Percentiles rank a stretch among this genome's conserved stretches.
Conservation (phyloP, 2,113 vertebrate genomes). For the Nibea albiflora region DNA sequence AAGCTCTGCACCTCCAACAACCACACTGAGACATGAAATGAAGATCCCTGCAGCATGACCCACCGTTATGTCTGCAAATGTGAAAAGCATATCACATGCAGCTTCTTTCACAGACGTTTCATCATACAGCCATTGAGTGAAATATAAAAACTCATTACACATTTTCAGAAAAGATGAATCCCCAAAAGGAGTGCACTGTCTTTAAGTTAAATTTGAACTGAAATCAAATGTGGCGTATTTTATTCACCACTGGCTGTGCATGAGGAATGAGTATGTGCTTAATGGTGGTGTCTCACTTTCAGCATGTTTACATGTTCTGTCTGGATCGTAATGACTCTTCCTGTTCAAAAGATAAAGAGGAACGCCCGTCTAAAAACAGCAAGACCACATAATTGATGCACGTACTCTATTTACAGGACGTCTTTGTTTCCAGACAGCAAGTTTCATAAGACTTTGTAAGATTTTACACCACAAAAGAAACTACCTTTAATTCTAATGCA, state of each 20-base stretch:
- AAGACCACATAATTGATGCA: not conserved
- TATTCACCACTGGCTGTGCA: not conserved
- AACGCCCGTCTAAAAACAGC: slow-evolving; percentile 48
- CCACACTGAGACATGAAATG: not conserved
- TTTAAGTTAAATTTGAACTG: not conserved
- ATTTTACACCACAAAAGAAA: not conserved
- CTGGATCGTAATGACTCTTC: slow-evolving; percentile 62
- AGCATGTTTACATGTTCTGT: slow-evolving; percentile 55
- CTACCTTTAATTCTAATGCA: not conserved
- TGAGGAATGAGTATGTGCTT: slow-evolving; percentile 12
- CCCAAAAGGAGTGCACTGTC: not conserved
- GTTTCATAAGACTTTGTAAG: not conserved
- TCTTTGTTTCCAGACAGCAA: slow-evolving; percentile 15
- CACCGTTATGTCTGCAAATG: not conserved
- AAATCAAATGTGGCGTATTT: not conserved
- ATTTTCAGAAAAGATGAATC: not conserved
- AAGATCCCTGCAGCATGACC: not conserved
- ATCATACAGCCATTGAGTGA: no score
- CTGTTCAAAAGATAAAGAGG: slow-evolving; percentile 60
- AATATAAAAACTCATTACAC: no score
- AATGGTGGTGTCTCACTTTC: not conserved
- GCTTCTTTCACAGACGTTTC: not conserved
- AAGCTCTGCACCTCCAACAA: not conserved
- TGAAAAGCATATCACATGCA: not conserved
- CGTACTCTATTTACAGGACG: not conserved